Percentiles rank a stretch among this genome's conserved stretches.
Conservation (phyloP, 2,888 invertebrate species). For the Melinopterus prodromus region DNA sequence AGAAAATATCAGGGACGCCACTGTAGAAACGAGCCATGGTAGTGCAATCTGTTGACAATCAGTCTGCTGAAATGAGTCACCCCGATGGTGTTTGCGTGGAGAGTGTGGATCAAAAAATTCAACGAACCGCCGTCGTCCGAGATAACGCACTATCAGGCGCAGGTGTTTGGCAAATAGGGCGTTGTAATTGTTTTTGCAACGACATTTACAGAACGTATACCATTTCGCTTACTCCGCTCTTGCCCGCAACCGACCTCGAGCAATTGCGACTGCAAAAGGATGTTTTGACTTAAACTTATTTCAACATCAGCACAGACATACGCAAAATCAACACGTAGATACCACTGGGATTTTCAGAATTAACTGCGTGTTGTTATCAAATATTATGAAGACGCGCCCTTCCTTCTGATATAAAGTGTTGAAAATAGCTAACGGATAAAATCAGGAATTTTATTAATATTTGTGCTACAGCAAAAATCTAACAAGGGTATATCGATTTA, state of each 20-base stretch:
- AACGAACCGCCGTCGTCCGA: neutral
- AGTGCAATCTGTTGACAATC: neutral
- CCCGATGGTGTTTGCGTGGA: neutral
- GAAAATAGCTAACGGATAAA: too few species aligned
- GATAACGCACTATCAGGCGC: neutral
- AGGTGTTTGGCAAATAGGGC: slow-evolving; percentile 4
- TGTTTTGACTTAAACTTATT: neutral
- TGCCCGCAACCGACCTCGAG: neutral
- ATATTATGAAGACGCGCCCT: neutral
- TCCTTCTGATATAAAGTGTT: too few species aligned
- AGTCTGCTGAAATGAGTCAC: neutral
- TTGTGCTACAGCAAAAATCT: too few species aligned
- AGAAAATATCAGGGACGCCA: neutral
- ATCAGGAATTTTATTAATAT: too few species aligned
- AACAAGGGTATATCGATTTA: too few species aligned
- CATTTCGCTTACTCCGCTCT: neutral
- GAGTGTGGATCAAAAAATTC: neutral
- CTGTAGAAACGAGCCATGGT: neutral
- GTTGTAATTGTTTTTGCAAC: neutral
- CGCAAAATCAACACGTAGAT: neutral
- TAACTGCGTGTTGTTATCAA: neutral
- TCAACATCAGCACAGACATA: neutral
- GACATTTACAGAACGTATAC: neutral
- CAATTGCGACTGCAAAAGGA: neutral
- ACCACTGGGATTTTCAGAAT: neutral